phyloP scores from a whole-genome alignment of 64 coral and sea anemone genomes.

The Exaiptasia diaphana region DNA sequence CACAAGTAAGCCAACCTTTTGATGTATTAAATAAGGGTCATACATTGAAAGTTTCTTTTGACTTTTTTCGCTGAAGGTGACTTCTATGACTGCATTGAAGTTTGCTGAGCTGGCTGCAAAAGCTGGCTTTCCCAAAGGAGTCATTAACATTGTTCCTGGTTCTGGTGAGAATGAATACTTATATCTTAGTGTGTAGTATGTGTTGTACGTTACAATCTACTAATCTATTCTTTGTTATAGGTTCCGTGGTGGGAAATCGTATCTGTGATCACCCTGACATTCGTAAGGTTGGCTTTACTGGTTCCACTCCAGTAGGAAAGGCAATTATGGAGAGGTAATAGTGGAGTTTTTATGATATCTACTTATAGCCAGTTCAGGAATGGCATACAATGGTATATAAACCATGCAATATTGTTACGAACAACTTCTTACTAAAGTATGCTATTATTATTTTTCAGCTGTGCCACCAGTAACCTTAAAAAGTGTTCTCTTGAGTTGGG shows the following conservation, averaged over 20 bases:
- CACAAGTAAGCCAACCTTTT: conserved; percentile 53
- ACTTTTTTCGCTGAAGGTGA: conserved; percentile 50
- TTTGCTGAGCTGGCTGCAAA: conserved; percentile 91
- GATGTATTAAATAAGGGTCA: background rate
- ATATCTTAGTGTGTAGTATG: background rate
- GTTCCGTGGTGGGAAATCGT: conserved; percentile 85
- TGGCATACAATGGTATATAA: too few species aligned
- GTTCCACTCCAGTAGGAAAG: conserved; percentile 89
- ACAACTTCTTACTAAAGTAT: too few species aligned
- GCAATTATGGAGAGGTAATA: conserved; percentile 91
- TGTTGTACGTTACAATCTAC: background rate
- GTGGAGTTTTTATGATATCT: background rate
- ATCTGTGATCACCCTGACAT: conserved; percentile 87
- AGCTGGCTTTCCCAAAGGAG: conserved; percentile 94
- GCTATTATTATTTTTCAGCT: conserved; percentile 50
- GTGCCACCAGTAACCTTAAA: conserved; percentile 80
- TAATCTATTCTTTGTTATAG: conserved; percentile 41
- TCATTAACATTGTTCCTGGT: conserved; percentile 95
- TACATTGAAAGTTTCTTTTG: background rate
- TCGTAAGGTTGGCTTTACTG: conserved; percentile 97
- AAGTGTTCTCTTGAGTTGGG: conserved; percentile 95
- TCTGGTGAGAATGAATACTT: conserved; percentile 53
- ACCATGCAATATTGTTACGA: too few species aligned
- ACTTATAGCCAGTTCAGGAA: too few species aligned
- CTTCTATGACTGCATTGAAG: conserved; percentile 91